These are phyloP conservation scores for Strongylocentrotus purpuratus DNA, from an alignment of 35 echinoderm and acorn worm genomes.

Conservation along the genomic window DNA sequence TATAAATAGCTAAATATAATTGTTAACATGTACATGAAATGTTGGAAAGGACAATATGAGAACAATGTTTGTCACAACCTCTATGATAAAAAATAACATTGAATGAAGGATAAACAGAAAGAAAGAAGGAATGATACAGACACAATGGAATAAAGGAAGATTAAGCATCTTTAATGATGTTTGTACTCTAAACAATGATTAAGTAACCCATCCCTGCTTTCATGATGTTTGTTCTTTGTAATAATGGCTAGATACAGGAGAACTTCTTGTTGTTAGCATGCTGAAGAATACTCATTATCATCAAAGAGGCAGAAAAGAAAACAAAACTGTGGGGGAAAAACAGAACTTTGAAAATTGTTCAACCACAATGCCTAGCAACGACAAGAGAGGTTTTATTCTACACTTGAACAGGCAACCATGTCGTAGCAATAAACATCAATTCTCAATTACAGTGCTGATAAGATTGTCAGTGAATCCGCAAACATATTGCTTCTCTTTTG, in stretches of 20 bases:
- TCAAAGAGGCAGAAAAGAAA: background rate
- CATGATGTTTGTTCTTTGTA: slow-evolving; percentile 2
- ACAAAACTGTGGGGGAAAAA: background rate
- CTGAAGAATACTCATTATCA: background rate
- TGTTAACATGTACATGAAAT: no score
- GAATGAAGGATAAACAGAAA: background rate
- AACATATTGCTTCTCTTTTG: background rate
- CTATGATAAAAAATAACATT: no score
- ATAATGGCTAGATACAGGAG: background rate
- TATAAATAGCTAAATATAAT: no score
- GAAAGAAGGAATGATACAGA: background rate
- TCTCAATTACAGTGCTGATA: background rate
- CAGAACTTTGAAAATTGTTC: background rate
- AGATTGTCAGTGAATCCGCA: background rate
- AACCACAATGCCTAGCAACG: background rate
- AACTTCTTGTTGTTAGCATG: background rate
- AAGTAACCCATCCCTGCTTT: background rate
- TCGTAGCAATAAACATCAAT: background rate
- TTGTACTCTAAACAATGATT: background rate
- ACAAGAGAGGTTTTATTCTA: background rate
- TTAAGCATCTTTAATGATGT: background rate
- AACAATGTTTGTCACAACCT: no score
- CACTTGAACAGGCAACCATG: background rate
- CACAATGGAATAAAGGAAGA: background rate
- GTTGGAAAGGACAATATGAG: no score